These are phyloP conservation scores for Hypercompe scribonia DNA, from an alignment of 2,888 invertebrate genomes.

Conservation along the genomic window DNA sequence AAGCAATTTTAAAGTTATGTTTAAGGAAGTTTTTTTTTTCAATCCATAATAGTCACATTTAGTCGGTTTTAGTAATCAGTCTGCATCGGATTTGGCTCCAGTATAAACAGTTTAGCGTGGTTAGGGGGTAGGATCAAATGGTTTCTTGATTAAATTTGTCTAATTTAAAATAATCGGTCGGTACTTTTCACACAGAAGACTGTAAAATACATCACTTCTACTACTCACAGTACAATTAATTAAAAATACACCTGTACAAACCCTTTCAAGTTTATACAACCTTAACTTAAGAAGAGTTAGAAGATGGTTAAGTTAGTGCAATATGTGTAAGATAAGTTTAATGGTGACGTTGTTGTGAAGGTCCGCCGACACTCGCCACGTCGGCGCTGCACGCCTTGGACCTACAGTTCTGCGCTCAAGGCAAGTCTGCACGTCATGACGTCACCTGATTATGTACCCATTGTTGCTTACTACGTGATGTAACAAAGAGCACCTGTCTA, in stretches of 20 bases:
- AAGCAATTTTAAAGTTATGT: not conserved
- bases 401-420: conserved; percentile 83
- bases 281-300: not conserved
- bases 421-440: conserved; percentile 67
- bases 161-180: not conserved
- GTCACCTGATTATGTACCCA: conserved; percentile 17
- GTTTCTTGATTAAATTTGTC: too few relatives aligned
- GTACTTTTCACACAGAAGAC: not conserved
- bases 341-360: conserved; percentile 65
- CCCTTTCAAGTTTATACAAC: not conserved
- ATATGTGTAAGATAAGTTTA: conserved; percentile 24
- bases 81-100: not conserved
- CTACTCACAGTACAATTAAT: not conserved
- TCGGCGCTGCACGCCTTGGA: conserved; percentile 83
- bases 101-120: not conserved
- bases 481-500: conserved; percentile 1
- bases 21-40: not conserved
- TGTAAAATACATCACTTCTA: not conserved
- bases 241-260: not conserved
- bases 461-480: not conserved
- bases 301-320: not conserved
- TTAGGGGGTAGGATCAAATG: too few relatives aligned
- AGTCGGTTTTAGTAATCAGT: not conserved
- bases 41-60: not conserved
- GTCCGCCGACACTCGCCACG: conserved; percentile 83